These are phyloP conservation scores for Melinaea menophilus DNA, from an alignment of 2,888 invertebrate species.

Conservation along the genomic window DNA sequence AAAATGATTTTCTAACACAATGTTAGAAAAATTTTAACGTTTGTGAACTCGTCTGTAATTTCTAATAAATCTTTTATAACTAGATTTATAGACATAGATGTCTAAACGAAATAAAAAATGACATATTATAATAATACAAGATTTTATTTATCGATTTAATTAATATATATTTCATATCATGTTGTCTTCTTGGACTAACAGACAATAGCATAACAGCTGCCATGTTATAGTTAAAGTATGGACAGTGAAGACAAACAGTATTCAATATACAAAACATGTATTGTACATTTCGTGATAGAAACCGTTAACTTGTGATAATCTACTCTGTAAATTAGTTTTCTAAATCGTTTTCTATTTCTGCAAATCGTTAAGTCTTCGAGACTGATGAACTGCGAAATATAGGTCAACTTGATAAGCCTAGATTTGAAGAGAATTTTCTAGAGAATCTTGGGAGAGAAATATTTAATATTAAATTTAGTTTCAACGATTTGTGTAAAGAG, in stretches of 20 bases:
- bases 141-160: too few species aligned
- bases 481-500: background rate
- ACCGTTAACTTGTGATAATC: conserved; percentile 3
- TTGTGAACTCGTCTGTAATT: too few species aligned
- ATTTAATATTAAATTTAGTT: background rate
- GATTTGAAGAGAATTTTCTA: background rate
- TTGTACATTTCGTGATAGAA: background rate
- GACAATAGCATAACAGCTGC: too few species aligned
- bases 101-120: too few species aligned
- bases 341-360: conserved; percentile 5
- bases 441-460: background rate
- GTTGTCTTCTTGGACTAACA: too few species aligned
- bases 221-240: background rate
- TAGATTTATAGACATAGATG: too few species aligned
- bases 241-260: background rate
- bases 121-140: too few species aligned
- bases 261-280: too few species aligned
- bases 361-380: background rate
- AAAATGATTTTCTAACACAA: too few species aligned
- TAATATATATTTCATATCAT: too few species aligned
- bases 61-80: too few species aligned
- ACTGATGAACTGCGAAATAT: conserved; percentile 1
- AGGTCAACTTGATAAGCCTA: background rate
- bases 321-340: conserved; percentile 6
- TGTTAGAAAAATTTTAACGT: too few species aligned